Conservation (phyloP, 2,888 invertebrate genomes). For the Drosophila atripex region DNA sequence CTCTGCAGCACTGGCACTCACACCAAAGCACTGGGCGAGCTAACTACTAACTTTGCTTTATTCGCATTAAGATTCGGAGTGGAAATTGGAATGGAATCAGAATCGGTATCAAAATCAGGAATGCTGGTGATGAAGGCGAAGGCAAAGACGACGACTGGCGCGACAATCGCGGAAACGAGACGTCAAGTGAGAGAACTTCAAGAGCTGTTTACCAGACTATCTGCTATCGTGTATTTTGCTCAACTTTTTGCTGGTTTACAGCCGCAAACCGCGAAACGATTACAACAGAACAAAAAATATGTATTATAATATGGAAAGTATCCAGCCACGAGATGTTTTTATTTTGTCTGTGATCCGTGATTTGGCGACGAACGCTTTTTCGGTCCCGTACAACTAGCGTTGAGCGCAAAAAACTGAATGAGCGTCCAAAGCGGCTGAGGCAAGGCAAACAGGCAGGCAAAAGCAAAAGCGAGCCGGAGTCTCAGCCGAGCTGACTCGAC, state of each 20-base stretch:
- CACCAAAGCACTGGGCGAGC: conserved; percentile 16
- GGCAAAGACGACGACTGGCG: background rate
- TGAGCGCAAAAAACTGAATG: conserved; percentile 78
- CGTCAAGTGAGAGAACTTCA: conserved; percentile 29
- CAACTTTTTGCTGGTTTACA: conserved; percentile 29
- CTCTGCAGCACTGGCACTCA: conserved; percentile 21
- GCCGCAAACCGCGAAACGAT: conserved; percentile 61
- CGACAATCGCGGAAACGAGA: conserved; percentile 34
- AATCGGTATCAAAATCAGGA: conserved; percentile 34
- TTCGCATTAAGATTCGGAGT: conserved; percentile 13
- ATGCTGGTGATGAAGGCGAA: conserved; percentile 13
- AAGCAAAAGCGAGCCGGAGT: conserved; percentile 40
- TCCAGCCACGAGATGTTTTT: conserved; percentile 4
- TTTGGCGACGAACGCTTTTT: conserved; percentile 65
- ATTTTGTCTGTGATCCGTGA: conserved; percentile 3
- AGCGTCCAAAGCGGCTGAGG: conserved; percentile 74
- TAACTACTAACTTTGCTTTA: conserved; percentile 32
- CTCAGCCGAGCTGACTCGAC: conserved; percentile 53
- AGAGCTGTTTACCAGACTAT: conserved; percentile 57
- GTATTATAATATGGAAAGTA: background rate
- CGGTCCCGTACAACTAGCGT: conserved; percentile 77
- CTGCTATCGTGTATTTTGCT: conserved; percentile 50
- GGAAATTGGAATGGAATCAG: background rate
- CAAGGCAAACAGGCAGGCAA: conserved; percentile 73
- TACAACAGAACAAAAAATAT: conserved; percentile 40